Base-by-base conservation (phyloP, 2,888 invertebrate species). In the Trachelus iudaicus region DNA sequence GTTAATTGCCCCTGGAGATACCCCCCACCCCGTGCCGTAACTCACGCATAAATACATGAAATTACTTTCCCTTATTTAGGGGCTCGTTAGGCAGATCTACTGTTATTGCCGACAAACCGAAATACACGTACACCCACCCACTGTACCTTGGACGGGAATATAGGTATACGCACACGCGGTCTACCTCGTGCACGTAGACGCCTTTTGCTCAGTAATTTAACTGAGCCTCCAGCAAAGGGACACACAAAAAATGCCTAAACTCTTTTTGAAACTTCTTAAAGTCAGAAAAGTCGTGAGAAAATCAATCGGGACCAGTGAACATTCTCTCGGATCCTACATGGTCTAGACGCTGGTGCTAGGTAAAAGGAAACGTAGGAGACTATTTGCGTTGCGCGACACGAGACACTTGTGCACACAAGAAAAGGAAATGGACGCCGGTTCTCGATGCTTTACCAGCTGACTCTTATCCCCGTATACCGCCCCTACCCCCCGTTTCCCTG, bases 1-100 rank as follows among this genome's bases (percentile, higher is more conserved):
- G 89, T 89, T 90, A 90, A 91, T 91, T 91, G 89, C 89, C 89
- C 87, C 86, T 84, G 85, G 86, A 86, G 87, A 88, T 87, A 86
- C 84, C 84, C 75, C 15, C 15, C 79, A 74, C 79, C 78, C 77
- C 75, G 30, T 82, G 81, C 86, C 85, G 87, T 89, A 90, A 91
- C 89, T 90, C 89, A 88, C 89, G 90, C 91, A 90, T 91, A 91
- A 91, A 91, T 90, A 91, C 90, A 89, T 90, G 90, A 91, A 90
- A 91, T 91, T 91, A 90, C 89, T 89, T 88, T 87, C 88, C 87
- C 89, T 91, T 91, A 90, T 91, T 91, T 91, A 90, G 89, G 88
- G 87, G 88, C 90, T 91, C 91, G 89, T 91, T 91, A 91, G 86
- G 87, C 89, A 89, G 89, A 91, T 91, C 89, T 90, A 91, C 86